Percentiles rank a stretch among this genome's conserved stretches.
These are phyloP conservation scores for Andrena praecox DNA, from an alignment of 2,888 invertebrate genomes.

Conservation along the genomic window DNA sequence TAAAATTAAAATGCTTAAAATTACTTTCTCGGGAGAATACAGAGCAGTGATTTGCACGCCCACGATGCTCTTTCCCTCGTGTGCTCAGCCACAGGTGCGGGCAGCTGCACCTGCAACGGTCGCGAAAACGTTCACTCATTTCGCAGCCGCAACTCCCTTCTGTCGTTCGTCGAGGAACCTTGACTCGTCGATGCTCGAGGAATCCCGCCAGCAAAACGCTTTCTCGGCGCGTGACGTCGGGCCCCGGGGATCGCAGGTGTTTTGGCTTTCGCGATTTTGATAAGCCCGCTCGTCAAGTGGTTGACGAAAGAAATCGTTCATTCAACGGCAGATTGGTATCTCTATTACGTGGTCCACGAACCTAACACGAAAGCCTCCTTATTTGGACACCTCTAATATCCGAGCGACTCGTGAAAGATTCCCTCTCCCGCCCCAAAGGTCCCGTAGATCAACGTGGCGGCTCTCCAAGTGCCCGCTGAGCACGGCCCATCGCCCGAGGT, in stretches of 20 bases:
- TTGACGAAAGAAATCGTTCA: background rate
- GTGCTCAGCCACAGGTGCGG: slow-evolving; percentile 32
- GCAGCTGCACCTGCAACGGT: slow-evolving; percentile 45
- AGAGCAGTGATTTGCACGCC: slow-evolving; percentile 44
- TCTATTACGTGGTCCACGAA: background rate
- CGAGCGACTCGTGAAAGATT: too few species aligned
- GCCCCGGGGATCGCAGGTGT: background rate
- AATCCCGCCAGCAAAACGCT: slow-evolving; percentile 6
- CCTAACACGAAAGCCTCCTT: background rate
- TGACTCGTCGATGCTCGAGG: background rate
- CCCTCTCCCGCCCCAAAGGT: background rate
- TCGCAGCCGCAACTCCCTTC: slow-evolving; percentile 21
- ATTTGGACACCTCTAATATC: slow-evolving; percentile 1
- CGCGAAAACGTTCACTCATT: slow-evolving; percentile 17
- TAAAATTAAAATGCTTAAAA: too few species aligned
- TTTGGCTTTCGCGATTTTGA: slow-evolving; percentile 2
- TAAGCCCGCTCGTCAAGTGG: background rate
- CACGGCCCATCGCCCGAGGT: background rate
- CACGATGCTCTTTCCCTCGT: slow-evolving; percentile 4
- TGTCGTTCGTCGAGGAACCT: slow-evolving; percentile 11
- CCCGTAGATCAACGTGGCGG: background rate
- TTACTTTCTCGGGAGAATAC: slow-evolving; percentile 18
- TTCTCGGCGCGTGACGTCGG: background rate
- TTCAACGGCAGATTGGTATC: background rate
- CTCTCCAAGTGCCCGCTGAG: background rate